Percentiles rank a stretch among this genome's conserved stretches.
phyloP scores from a whole-genome alignment of 2,113 vertebrate genomes.

The Sciurus niger region DNA sequence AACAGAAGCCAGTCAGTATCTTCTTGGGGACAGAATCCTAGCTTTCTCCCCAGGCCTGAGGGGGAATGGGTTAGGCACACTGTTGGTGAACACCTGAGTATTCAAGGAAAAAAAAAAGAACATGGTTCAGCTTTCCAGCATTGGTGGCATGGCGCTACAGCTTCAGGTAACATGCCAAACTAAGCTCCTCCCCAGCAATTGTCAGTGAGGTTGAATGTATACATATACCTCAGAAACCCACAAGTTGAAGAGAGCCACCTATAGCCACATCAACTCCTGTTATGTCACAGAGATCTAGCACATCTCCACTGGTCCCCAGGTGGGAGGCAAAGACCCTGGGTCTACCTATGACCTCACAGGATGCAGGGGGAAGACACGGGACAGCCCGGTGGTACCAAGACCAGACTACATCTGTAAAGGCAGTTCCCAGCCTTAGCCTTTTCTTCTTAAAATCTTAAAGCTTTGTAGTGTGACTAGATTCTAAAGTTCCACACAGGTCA shows the following conservation, averaged over 20 bases:
- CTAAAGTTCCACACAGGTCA: background rate
- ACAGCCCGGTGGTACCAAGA: background rate
- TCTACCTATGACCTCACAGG: accelerated
- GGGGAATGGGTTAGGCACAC: background rate
- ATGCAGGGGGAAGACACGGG: background rate
- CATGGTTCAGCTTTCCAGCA: background rate
- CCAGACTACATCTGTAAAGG: background rate
- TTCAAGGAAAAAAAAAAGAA: background rate
- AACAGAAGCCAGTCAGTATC: background rate
- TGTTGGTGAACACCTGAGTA: accelerated
- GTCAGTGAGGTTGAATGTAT: background rate
- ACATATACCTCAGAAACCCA: background rate
- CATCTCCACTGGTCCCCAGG: background rate
- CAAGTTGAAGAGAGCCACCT: accelerated
- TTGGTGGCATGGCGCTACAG: background rate
- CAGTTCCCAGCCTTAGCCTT: background rate
- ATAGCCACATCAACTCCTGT: background rate
- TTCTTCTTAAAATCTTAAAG: background rate
- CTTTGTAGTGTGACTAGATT: background rate
- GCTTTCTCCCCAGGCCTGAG: background rate
- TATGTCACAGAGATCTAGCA: background rate
- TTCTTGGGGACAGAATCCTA: background rate
- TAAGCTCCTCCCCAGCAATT: background rate
- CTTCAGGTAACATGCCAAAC: background rate
- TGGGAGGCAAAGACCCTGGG: accelerated